A percentile compares a stretch with the other conserved stretches of the same genome.
These are phyloP conservation scores for Pseudotriccus pelzelni DNA, from an alignment of 2,797 vertebrate genomes.

Conservation along the genomic window DNA sequence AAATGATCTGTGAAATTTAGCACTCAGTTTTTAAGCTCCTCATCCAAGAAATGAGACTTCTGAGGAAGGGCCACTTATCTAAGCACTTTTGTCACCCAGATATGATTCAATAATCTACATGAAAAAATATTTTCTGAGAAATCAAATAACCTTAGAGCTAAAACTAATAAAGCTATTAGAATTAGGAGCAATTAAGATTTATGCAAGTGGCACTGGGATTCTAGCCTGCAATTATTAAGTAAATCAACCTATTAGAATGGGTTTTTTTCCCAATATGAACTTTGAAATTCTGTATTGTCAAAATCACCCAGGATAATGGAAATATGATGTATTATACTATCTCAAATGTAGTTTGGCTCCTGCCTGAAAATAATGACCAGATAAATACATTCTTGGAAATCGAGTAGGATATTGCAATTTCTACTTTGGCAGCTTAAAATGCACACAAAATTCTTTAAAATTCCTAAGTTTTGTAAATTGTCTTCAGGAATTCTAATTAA, in stretches of 20 bases:
- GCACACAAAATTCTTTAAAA: not conserved
- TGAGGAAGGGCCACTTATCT: not conserved
- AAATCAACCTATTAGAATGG: not conserved
- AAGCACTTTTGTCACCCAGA: not conserved
- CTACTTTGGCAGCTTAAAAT: not conserved
- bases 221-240: not conserved
- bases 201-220: not conserved
- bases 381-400: not conserved
- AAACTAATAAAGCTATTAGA: constrained; percentile 26
- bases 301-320: not conserved
- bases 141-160: not conserved
- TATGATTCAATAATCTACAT: not conserved
- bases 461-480: not conserved
- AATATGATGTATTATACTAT: not conserved
- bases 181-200: not conserved
- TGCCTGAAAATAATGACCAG: not conserved
- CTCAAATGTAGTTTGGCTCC: not conserved
- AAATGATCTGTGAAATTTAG: not conserved
- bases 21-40: not conserved
- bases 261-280: not conserved
- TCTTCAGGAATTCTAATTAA: not conserved
- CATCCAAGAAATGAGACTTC: not conserved
- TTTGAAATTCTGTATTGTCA: not conserved
- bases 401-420: not conserved
- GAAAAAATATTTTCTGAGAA: constrained; percentile 19